phyloP scores from a whole-genome alignment of 2,797 vertebrate species.

The Gobionotothen gibberifrons region DNA sequence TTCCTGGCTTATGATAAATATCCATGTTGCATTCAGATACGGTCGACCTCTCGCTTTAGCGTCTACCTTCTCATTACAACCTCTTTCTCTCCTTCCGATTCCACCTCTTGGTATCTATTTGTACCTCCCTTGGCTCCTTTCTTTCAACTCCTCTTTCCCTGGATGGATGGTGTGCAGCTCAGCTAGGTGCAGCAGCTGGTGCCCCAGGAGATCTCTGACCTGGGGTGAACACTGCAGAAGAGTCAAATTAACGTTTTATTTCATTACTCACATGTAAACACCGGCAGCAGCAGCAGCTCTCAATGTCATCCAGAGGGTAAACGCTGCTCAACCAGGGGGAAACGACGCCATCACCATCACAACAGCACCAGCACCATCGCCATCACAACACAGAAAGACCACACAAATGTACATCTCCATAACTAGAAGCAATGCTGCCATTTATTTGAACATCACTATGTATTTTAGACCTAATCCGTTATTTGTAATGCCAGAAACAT shows the following conservation, averaged over 20 bases:
- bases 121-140: neutral
- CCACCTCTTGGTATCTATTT: neutral
- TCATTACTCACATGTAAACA: constrained; percentile 68
- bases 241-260: constrained; percentile 77
- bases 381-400: neutral
- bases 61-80: constrained; percentile 2
- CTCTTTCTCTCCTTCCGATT: neutral
- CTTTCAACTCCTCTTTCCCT: constrained; percentile 7
- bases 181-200: constrained; percentile 50
- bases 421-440: constrained; percentile 4
- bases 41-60: constrained; percentile 37
- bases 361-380: neutral
- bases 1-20: constrained; percentile 18
- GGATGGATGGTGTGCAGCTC: constrained; percentile 43
- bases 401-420: constrained; percentile 5
- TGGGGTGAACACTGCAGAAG: constrained; percentile 60
- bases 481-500: constrained; percentile 27
- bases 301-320: constrained; percentile 76
- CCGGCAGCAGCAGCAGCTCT: constrained; percentile 44
- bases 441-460: constrained; percentile 27
- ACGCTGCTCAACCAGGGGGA: constrained; percentile 23
- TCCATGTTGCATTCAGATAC: constrained; percentile 41
- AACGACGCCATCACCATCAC: constrained; percentile 32
- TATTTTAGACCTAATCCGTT: constrained; percentile 17
- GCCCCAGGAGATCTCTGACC: constrained; percentile 66